Evolutionary conservation across 1,140 invertebrate genomes (phyloP).

Genomic region (Bombus confusus): DNA sequence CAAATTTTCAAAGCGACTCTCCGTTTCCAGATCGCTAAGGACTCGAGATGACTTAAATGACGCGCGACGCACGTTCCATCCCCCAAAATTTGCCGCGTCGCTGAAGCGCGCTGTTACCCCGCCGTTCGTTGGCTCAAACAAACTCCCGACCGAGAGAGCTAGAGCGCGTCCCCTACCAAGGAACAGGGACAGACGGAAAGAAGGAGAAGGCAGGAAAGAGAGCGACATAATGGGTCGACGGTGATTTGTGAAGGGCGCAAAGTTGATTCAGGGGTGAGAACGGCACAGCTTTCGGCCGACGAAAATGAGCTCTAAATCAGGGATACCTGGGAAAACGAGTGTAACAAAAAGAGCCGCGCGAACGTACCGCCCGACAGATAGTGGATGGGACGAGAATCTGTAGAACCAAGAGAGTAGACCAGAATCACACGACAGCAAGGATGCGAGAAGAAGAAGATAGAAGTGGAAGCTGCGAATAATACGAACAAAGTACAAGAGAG

Average conservation of each 20-base stretch:
- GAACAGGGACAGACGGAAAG: background rate
- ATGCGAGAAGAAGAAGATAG: slow-evolving; percentile 15
- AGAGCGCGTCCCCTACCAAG: background rate
- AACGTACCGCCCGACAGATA: slow-evolving; percentile 34
- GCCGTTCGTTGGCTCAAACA: background rate
- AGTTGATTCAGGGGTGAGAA: slow-evolving; percentile 75
- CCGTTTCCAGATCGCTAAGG: background rate
- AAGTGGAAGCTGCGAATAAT: background rate
- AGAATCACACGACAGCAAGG: slow-evolving; percentile 15
- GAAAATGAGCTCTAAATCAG: slow-evolving; percentile 78
- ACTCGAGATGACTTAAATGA: slow-evolving; percentile 4
- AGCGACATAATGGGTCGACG: slow-evolving; percentile 58
- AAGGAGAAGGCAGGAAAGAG: background rate
- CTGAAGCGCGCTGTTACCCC: background rate
- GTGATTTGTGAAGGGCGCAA: slow-evolving; percentile 70
- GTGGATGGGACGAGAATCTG: slow-evolving; percentile 21
- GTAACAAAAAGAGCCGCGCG: slow-evolving; percentile 69
- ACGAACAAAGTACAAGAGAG: too few relatives aligned
- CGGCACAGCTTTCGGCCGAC: slow-evolving; percentile 70
- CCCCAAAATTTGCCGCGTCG: slow-evolving; percentile 5
- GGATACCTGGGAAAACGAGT: slow-evolving; percentile 66
- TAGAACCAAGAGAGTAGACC: slow-evolving; percentile 9
- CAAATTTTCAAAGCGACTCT: slow-evolving; percentile 15
- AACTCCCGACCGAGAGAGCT: background rate
- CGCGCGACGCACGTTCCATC: slow-evolving; percentile 17